Conservation (phyloP, 2,888 invertebrate genomes). For the Operophtera brumata region DNA sequence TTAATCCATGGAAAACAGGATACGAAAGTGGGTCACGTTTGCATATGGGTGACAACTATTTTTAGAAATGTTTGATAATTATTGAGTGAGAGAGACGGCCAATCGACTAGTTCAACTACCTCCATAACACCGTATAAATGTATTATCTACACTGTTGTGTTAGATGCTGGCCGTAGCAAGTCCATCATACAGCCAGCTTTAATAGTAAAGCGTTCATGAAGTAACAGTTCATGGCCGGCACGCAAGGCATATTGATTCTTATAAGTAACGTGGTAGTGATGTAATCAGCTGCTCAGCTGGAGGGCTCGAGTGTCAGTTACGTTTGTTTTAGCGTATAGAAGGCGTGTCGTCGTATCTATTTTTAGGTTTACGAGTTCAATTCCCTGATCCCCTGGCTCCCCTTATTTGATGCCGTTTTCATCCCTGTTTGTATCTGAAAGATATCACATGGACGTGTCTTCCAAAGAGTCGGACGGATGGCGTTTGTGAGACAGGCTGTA, state of each 20-base stretch:
- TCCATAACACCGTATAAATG: not conserved
- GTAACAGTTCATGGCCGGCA: conserved; percentile 24
- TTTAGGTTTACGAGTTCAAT: conserved; percentile 75
- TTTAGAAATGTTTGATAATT: conserved; percentile 1
- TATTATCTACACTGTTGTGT: conserved; percentile 59
- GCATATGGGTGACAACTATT: conserved; percentile 7
- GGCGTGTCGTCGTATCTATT: conserved; percentile 67
- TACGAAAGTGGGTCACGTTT: conserved; percentile 20
- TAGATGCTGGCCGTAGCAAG: conserved; percentile 55
- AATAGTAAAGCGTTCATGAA: conserved; percentile 22
- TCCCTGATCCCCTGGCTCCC: conserved; percentile 54
- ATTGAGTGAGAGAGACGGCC: not conserved
- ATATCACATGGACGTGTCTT: conserved; percentile 35
- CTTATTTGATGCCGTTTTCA: conserved; percentile 33
- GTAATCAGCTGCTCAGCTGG: conserved; percentile 31
- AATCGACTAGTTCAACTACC: not conserved
- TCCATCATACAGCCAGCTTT: conserved; percentile 25
- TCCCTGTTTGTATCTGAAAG: conserved; percentile 35
- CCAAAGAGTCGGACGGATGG: not conserved
- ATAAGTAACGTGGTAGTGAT: conserved; percentile 32
- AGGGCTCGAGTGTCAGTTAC: conserved; percentile 33
- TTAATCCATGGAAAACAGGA: conserved; percentile 14
- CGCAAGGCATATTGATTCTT: conserved; percentile 39
- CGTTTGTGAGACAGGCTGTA: not conserved
- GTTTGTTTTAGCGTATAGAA: conserved; percentile 38